Base-by-base conservation (phyloP, 1,140 invertebrate species). In the Drosophila quadrilineata region DNA sequence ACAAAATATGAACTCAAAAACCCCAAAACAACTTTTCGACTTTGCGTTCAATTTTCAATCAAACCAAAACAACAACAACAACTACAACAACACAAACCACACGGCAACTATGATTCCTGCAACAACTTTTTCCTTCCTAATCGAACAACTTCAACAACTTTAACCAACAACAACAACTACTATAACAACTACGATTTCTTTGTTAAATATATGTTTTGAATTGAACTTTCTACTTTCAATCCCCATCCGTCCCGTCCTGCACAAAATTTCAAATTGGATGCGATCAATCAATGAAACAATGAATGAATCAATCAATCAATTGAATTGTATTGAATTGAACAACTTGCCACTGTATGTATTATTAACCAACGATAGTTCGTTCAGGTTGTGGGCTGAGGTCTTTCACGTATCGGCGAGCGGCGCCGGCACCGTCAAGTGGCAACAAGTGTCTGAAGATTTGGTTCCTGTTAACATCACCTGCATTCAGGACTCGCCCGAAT, bases 401-500 rank as follows among this genome's bases (percentile, higher is more conserved):
- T 99, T 98, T 91, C 96, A 98, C 90, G 98, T 98, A 76, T 96
- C 95, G 68, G 95, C 96, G 5, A 95, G 94, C 77, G 95, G 95
- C 31, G 93, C 95, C 35, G 96, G 96, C 53, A 96, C 94, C 14
- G 95, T 98, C 41, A 97, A 97, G 90, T 99, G 98, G 98, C 96
- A 98, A 92, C 96, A 98, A 91, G 96, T 99, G 52, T 98, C 97
- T 50, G 97, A 98, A 90, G 98, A 99, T 92, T 93, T 99, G 88
- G 98, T 99, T 52, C 98, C 98, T 53, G 97, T 99, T 48, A 98
- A 98, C 92, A 98, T 99, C 90, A 97, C 97, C 53, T 98, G 97
- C 91, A 95, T 99, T 79, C 96, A 98, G 91, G 97, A 98, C 91
- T 96, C 96, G 38, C 97, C 97, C 10, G 96, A 97, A 91, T 98